Base-by-base conservation (phyloP, 1,140 invertebrate genomes). In the Zaprionus camerounensis region DNA sequence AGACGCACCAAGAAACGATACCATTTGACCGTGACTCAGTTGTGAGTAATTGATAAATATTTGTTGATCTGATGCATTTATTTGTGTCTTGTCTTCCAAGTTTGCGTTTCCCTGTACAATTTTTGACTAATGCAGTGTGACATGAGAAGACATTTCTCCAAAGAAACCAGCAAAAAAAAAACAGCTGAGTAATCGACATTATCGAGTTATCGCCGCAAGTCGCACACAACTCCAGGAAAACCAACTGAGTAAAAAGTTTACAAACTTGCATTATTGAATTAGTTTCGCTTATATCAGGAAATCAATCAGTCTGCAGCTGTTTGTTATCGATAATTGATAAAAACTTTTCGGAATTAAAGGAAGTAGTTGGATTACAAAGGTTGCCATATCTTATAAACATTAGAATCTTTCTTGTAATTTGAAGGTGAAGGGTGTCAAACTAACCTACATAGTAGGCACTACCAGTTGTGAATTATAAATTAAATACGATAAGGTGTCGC, bases 11-110 rank as follows among this genome's bases (percentile, higher is more conserved):
- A n/a, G 55, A 58, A 7, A 41, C 46, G 58, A 34, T 41, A 59
- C 26, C 64, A 61, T 67, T 65, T 88, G 78, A 69, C 83, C 80
- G 81, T 88, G 84, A 88, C 83, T 87, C 83, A 88, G 80, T 76
- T 71, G 61, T 83, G 66, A 78, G 82, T 82, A 83, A 76, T 81
- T 73, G 68, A 63, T 78, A 74, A 83, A 84, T 84, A 87, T 78
- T 87, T 83, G 65, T 49, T 36, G 72, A 71, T 51, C 78, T 70
- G 46, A 68, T 83, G 83, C 83, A 78, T 61, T 80, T 87, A 72
- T 76, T 76, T 71, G 68, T 17, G 69, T 72, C 61, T 34, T 59
- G 57, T 67, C 22, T 34, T 24, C 34, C 24, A 36, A 61, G 67
- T 69, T 69, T 62, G 49, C 56, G 34, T 67, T 79, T 72, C 66